Evolutionary conservation across 2,888 invertebrate genomes (phyloP), one percentile per base, ranked within the genome.

Genomic region (Hirtodrosophila trivittata): DNA sequence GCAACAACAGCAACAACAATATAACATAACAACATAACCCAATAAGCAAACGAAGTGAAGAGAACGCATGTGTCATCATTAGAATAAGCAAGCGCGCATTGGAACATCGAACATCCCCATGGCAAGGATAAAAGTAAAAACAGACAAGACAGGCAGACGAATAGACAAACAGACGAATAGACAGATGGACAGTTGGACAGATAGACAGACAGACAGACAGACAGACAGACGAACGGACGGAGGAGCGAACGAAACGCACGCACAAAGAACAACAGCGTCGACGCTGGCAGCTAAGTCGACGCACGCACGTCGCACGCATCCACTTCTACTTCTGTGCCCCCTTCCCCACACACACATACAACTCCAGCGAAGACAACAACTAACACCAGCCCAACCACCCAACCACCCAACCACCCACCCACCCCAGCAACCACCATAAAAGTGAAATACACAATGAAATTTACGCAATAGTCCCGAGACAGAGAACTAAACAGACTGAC

Each of bases 381-480:
- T 35, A 35, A 8, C 9, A 38, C 32, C 38, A 37, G 46, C 51
- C 18, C 43, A 51, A 25, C 39, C 39, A 51, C 13, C 32, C 51
- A 35, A 18, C 38, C 10, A n/a, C n/a, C n/a, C n/a, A n/a, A 13
- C 32, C 28, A 26, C 9, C 33, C 21, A 25, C 8, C 30, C 18
- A 33, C 9, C 18, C 30, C 52, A 71, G 67, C 64, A 64, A 77
- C 80, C 80, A 78, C 80, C 80, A 80, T 80, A 75, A 80, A 82
- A 78, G 77, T 78, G 80, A 82, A 80, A 82, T 77, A 83, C 78
- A 82, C 81, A 83, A 83, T 83, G 82, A 84, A 83, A 84, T 83
- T 83, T 84, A 84, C 84, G 83, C 83, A 82, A 83, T 77, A 74
- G 76, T 68, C 66, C 41, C 33, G 49, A 66, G 57, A 62, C 59